Evolutionary conservation across 2,888 invertebrate species (phyloP).

Genomic region (Patella pellucida): DNA sequence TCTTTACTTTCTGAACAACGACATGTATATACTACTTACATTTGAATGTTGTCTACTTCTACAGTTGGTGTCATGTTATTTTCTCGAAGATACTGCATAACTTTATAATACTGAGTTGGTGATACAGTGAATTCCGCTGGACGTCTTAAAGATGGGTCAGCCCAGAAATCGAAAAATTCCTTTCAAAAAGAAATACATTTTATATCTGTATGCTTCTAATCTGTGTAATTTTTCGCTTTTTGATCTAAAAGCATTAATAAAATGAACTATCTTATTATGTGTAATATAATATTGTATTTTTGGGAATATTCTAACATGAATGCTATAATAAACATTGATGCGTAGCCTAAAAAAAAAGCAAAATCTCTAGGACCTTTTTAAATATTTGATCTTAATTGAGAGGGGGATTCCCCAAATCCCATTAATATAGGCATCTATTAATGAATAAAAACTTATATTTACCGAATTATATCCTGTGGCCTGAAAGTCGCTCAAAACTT

Average conservation of each 20-base stretch:
- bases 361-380: too few relatives aligned
- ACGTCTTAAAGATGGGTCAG: background rate
- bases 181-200: background rate
- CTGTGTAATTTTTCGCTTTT: too few relatives aligned
- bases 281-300: too few relatives aligned
- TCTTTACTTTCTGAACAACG: too few relatives aligned
- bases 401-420: too few relatives aligned
- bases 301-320: too few relatives aligned
- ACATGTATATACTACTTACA: background rate
- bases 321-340: too few relatives aligned
- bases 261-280: too few relatives aligned
- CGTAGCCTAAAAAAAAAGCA: too few relatives aligned
- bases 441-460: background rate
- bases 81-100: background rate
- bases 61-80: background rate
- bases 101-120: background rate
- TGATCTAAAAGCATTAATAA: too few relatives aligned
- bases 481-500: background rate
- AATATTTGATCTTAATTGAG: too few relatives aligned
- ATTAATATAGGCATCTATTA: too few relatives aligned
- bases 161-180: conserved; percentile 1
- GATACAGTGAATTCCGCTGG: background rate
- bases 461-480: background rate
- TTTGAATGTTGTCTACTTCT: background rate
- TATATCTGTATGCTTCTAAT: background rate